phyloP scores from a whole-genome alignment of 2,113 vertebrate species.

The Pelecanoides urinatrix region DNA sequence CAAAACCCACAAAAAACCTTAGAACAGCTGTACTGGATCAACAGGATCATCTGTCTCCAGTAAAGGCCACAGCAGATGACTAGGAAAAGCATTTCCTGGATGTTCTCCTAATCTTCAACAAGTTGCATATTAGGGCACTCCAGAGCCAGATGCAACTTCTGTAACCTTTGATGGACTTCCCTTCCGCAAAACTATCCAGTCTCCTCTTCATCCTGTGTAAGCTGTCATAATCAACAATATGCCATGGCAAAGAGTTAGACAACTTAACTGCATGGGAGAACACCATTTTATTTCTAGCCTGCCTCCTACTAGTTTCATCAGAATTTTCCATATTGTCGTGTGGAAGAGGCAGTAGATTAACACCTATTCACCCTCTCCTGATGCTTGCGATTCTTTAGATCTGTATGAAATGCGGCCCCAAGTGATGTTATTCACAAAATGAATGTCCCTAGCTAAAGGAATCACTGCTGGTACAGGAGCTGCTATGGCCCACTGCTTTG shows the following conservation, averaged over 20 bases:
- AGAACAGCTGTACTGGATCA: neutral
- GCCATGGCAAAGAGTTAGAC: neutral
- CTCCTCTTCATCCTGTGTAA: neutral
- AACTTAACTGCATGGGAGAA: neutral
- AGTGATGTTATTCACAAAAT: neutral
- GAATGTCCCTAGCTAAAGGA: neutral
- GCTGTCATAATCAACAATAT: neutral
- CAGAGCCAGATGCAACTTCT: neutral
- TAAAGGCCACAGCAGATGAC: neutral
- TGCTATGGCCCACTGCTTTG: neutral
- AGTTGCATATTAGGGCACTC: neutral
- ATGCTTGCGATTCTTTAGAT: neutral
- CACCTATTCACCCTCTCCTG: neutral
- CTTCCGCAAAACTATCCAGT: neutral
- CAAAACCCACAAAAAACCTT: neutral
- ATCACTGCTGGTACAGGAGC: neutral
- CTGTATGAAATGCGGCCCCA: neutral
- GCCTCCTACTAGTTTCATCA: neutral
- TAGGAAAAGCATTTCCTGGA: neutral
- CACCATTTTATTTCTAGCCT: neutral
- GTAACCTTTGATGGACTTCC: neutral
- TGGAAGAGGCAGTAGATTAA: neutral
- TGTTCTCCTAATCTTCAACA: neutral
- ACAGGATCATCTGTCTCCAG: neutral
- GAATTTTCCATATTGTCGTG: neutral